A percentile compares a stretch with the other conserved stretches of the same genome.
Conservation (phyloP, 2,113 vertebrate genomes). For the Tor tambroides region DNA sequence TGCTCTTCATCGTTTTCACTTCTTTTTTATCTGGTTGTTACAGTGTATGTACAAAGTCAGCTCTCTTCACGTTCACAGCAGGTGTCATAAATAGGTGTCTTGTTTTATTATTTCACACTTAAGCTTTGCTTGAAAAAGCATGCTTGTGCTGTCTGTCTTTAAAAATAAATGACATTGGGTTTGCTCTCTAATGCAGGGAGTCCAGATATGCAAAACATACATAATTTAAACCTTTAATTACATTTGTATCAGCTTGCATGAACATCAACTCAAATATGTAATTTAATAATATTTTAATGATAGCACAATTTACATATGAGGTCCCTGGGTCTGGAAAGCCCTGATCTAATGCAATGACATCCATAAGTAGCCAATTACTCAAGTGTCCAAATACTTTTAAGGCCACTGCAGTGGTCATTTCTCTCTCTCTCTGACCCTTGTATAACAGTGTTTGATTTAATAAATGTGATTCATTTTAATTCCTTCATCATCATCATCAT, state of each 20-base stretch:
- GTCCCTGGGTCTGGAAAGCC: background rate
- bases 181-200: background rate
- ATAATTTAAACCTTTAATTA: background rate
- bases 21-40: background rate
- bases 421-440: background rate
- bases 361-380: background rate
- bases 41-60: background rate
- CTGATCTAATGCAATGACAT: background rate
- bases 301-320: background rate
- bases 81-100: background rate
- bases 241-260: background rate
- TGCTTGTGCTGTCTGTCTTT: background rate
- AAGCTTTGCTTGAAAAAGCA: background rate
- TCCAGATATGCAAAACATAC: background rate
- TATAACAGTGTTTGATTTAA: background rate
- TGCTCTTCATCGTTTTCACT: background rate
- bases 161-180: background rate
- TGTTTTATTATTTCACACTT: background rate
- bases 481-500: conserved; percentile 4
- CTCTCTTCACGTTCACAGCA: background rate
- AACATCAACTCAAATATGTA: background rate
- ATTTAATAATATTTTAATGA: background rate
- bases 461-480: conserved; percentile 37
- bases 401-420: background rate
- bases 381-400: background rate